These are phyloP conservation scores for Ophonus ardosiacus DNA, from an alignment of 2,888 invertebrate species.

Conservation along the genomic window DNA sequence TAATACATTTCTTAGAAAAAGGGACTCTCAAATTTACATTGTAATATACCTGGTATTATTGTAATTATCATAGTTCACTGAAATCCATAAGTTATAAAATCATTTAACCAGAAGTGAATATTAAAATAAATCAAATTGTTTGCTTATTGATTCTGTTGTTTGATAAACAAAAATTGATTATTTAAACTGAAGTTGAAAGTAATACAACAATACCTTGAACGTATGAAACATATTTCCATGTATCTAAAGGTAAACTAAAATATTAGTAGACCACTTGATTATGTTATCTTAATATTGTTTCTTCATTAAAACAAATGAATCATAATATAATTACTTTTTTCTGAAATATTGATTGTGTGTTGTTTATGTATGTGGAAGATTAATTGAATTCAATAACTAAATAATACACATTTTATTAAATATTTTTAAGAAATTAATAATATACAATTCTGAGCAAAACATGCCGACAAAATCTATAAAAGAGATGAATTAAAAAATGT, in stretches of 20 bases:
- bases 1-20: not conserved
- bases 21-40: not conserved
- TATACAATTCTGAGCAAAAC: not conserved
- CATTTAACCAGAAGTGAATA: not conserved
- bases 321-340: not conserved
- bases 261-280: not conserved
- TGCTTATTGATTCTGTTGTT: not conserved
- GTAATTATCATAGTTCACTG: not conserved
- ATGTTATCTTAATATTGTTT: not conserved
- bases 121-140: slow-evolving; percentile 14
- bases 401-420: not conserved
- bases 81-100: not conserved
- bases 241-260: not conserved
- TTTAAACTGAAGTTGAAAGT: not conserved
- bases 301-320: not conserved
- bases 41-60: not conserved
- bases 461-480: not conserved
- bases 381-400: not conserved
- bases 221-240: not conserved
- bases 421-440: not conserved
- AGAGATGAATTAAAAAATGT: not conserved
- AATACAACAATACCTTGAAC: not conserved
- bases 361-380: not conserved
- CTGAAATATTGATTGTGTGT: slow-evolving; percentile 5
- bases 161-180: slow-evolving; percentile 16